phyloP scores from a whole-genome alignment of 2,888 invertebrate species.

The Drosophila quasianomalipes region DNA sequence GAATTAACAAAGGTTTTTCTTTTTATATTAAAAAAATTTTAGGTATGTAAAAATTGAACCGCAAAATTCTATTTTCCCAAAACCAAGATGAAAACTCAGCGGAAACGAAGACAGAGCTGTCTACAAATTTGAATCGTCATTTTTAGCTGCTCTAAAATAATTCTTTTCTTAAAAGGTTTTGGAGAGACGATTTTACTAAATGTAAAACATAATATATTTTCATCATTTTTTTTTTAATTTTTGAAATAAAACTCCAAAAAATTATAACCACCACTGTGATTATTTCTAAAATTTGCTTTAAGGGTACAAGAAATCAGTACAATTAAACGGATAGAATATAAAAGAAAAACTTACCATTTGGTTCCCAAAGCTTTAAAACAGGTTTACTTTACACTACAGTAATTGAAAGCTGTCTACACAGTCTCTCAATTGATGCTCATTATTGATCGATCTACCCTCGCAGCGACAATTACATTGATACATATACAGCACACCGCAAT shows the following conservation, averaged over 20 bases:
- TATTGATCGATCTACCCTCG: slow-evolving; percentile 40
- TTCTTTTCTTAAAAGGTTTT: neutral
- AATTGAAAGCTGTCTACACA: slow-evolving; percentile 20
- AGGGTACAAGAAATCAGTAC: neutral
- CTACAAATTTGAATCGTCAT: neutral
- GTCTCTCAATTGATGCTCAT: neutral
- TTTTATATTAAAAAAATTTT: neutral
- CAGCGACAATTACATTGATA: slow-evolving; percentile 26
- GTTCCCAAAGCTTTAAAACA: neutral
- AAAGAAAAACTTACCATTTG: neutral
- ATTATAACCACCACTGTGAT: neutral
- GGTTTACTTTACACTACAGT: neutral
- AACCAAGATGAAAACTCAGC: neutral
- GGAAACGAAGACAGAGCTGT: neutral
- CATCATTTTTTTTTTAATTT: neutral
- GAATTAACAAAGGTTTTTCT: neutral
- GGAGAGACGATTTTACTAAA: neutral
- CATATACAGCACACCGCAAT: slow-evolving; percentile 27
- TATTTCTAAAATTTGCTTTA: neutral
- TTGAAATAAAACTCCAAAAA: neutral
- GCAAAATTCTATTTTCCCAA: neutral
- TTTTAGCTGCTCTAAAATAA: neutral
- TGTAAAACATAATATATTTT: neutral
- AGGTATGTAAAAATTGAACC: neutral
- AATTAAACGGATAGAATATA: neutral